Evolutionary conservation across 2,888 invertebrate genomes (phyloP).

Genomic region (Amblyjoppa proteus): DNA sequence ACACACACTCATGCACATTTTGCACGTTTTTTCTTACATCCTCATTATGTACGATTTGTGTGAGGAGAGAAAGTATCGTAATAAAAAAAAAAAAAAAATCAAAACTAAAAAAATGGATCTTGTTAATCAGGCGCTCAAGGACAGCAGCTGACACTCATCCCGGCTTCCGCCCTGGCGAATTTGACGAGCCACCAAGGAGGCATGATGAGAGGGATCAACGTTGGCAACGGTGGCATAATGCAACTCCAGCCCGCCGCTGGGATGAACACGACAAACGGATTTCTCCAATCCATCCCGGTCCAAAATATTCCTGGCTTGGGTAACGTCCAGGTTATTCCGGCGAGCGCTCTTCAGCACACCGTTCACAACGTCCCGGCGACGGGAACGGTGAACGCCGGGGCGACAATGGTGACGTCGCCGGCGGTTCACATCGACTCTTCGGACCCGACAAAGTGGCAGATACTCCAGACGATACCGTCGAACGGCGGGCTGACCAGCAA

Average conservation of each 20-base stretch:
- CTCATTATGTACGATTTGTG: too few relatives aligned
- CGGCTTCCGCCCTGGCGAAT: constrained; percentile 87
- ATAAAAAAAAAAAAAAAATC: too few relatives aligned
- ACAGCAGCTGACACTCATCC: constrained; percentile 94
- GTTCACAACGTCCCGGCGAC: constrained; percentile 83
- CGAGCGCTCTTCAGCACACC: constrained; percentile 86
- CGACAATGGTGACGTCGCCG: constrained; percentile 81
- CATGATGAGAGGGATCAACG: constrained; percentile 81
- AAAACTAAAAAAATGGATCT: neutral
- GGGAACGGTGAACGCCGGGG: constrained; percentile 72
- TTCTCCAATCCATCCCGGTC: constrained; percentile 89
- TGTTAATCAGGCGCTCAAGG: constrained; percentile 87
- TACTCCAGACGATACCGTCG: constrained; percentile 86
- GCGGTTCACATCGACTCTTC: constrained; percentile 92
- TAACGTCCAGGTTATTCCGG: constrained; percentile 93
- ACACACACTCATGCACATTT: too few relatives aligned
- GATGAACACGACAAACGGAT: constrained; percentile 84
- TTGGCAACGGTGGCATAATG: constrained; percentile 82
- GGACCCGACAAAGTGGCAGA: constrained; percentile 95
- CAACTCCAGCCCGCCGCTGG: constrained; percentile 86
- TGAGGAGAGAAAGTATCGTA: neutral
- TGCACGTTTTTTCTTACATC: too few relatives aligned
- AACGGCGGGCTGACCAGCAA: constrained; percentile 76
- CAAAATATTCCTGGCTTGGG: constrained; percentile 93
- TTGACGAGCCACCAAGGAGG: constrained; percentile 81